Conservation (phyloP, 92 coral and sea anemone genomes). For the Zoanthus sansibaricus region DNA sequence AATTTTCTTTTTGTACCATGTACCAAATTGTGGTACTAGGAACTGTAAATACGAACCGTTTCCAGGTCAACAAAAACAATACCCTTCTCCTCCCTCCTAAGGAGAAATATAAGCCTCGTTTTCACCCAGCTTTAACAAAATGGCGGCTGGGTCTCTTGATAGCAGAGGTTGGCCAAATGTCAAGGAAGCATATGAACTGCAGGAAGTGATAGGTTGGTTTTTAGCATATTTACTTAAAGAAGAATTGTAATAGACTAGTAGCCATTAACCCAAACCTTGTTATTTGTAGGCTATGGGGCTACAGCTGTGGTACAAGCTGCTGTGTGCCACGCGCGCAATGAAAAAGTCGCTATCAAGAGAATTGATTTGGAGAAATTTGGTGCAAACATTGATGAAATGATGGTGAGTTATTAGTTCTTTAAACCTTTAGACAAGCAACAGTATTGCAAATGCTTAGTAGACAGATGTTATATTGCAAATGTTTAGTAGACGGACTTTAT, state of each 20-base stretch:
- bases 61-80: no score
- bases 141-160: conserved; percentile 80
- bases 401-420: conserved; percentile 61
- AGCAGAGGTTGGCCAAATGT: conserved; percentile 90
- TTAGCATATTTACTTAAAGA: background rate
- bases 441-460: background rate
- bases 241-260: background rate
- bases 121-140: conserved; percentile 37
- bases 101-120: conserved; percentile 10
- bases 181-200: conserved; percentile 84
- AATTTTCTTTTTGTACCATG: no score
- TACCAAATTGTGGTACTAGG: no score
- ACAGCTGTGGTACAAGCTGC: conserved; percentile 99
- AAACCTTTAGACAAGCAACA: background rate
- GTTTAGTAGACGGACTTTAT: background rate
- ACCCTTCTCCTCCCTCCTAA: no score
- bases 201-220: conserved; percentile 93
- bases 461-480: background rate
- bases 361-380: conserved; percentile 99
- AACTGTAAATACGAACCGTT: no score
- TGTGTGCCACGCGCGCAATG: conserved; percentile 73
- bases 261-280: background rate
- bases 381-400: conserved; percentile 99
- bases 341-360: conserved; percentile 96
- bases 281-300: conserved; percentile 87